These are phyloP conservation scores for Urocitellus parryii DNA, from an alignment of 2,113 vertebrate genomes.

Conservation along the genomic window DNA sequence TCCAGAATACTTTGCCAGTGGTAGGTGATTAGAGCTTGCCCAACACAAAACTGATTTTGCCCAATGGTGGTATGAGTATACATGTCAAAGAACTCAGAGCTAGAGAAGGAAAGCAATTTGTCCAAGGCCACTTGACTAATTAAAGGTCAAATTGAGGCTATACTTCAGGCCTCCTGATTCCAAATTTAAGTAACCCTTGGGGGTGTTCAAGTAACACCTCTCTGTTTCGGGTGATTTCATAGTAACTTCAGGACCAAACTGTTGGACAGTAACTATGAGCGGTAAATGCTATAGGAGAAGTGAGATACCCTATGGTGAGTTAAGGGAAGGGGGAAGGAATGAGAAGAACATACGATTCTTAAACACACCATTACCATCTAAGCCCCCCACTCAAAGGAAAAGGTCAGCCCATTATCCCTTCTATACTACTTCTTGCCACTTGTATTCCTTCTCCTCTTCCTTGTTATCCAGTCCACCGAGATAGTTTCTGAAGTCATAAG, in stretches of 20 bases:
- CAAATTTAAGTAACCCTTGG: neutral
- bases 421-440: neutral
- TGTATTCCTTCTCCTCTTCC: neutral
- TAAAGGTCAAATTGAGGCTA: neutral
- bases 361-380: conserved; percentile 14
- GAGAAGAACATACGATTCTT: neutral
- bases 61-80: neutral
- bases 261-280: neutral
- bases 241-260: neutral
- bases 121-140: neutral
- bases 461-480: neutral
- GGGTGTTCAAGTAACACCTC: too few species aligned
- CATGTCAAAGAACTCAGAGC: neutral
- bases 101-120: conserved; percentile 2
- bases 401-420: neutral
- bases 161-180: conserved; percentile 2
- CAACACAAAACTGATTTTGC: neutral
- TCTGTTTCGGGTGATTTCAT: neutral
- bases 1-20: neutral
- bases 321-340: neutral
- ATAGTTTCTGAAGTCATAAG: neutral
- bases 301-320: neutral
- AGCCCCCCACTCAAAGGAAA: neutral
- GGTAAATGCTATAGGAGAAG: neutral
- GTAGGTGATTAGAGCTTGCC: neutral